A percentile compares a stretch with the other conserved stretches of the same genome.
phyloP scores from a whole-genome alignment of 2,797 vertebrate genomes.

The Xiphophorus birchmanni region DNA sequence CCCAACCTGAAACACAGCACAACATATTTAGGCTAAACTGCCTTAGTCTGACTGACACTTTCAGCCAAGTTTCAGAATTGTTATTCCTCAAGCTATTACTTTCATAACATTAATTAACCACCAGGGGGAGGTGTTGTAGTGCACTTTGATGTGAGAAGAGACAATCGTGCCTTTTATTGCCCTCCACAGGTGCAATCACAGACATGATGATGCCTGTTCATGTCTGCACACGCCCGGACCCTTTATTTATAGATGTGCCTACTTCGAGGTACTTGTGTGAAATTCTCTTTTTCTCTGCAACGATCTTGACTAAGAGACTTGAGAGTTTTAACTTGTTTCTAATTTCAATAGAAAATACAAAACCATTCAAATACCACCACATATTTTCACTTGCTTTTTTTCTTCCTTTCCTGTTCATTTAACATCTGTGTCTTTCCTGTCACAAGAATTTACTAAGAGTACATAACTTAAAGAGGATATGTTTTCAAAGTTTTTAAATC shows the following conservation, averaged over 20 bases:
- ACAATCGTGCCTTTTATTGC: constrained; percentile 14
- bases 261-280: constrained; percentile 18
- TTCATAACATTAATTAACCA: constrained; percentile 30
- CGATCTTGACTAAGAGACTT: not conserved
- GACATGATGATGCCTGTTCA: constrained; percentile 22
- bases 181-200: constrained; percentile 29
- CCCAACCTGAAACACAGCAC: constrained; percentile 86
- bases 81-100: not conserved
- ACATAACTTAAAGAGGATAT: not conserved
- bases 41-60: not conserved
- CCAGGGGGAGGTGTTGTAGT: constrained; percentile 50
- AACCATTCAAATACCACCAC: not conserved
- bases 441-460: not conserved
- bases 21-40: not conserved
- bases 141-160: not conserved
- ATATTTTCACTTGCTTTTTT: not conserved
- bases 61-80: not conserved
- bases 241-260: constrained; percentile 48
- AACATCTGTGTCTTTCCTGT: not conserved
- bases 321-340: constrained; percentile 6
- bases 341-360: not conserved
- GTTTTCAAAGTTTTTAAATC: not conserved
- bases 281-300: constrained; percentile 13
- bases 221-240: constrained; percentile 37
- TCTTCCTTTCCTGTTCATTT: not conserved